A percentile compares a stretch with the other conserved stretches of the same genome.
phyloP scores from a whole-genome alignment of 2,888 invertebrate genomes.

The Sminthurinus aureus region DNA sequence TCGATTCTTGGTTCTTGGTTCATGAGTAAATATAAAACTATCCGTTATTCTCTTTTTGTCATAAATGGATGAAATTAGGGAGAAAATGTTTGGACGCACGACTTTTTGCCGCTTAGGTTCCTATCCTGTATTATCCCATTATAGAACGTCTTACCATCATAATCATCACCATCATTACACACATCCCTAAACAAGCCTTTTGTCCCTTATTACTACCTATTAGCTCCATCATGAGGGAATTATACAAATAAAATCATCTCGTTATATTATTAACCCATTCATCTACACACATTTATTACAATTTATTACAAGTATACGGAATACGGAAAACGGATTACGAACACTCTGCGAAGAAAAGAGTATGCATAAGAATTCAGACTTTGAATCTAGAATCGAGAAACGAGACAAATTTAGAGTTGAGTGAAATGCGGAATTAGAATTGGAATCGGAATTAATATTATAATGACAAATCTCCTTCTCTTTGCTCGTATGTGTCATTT shows the following conservation, averaged over 20 bases:
- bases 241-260: background rate
- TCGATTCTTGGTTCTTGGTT: background rate
- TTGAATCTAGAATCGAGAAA: background rate
- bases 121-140: background rate
- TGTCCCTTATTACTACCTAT: background rate
- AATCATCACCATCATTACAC: conserved; percentile 16
- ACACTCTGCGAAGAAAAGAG: background rate
- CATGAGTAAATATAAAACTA: conserved; percentile 16
- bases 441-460: background rate
- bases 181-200: background rate
- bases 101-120: background rate
- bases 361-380: background rate
- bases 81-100: conserved; percentile 29
- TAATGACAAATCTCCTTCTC: no score
- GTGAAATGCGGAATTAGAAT: background rate
- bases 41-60: conserved; percentile 6
- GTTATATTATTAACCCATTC: background rate
- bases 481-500: no score
- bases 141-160: background rate
- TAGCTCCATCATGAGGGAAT: background rate
- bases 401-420: background rate
- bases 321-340: background rate
- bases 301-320: background rate
- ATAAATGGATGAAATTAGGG: conserved; percentile 25
- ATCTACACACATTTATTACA: background rate